Base-by-base conservation (phyloP, 1,140 invertebrate genomes). In the Acromyrmex charruanus region DNA sequence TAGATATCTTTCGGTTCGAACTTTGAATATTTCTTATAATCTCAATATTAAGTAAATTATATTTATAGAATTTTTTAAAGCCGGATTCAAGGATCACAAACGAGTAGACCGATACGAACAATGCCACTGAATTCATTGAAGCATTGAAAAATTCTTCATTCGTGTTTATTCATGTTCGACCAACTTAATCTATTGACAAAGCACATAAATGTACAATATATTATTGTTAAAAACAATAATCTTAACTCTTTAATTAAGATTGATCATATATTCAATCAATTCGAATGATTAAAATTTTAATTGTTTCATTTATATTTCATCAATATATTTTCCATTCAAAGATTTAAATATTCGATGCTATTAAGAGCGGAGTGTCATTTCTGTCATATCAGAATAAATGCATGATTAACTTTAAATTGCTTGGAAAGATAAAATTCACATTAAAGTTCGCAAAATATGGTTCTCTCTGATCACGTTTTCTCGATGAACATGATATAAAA, bases 341-440 rank as follows among this genome's bases (percentile, higher is more conserved):
- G 2, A 14, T 44, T 81, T 71, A 49, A 71, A 81, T 81, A 81
- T 44, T 69, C 7, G 10, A 59, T 71, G 21, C n/a, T 71, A 55
- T 55, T 21, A 31, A 39, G n/a, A 55, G 58, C 31, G 21, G 14
- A 55, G 44, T 28, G 65, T 18, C 63, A 39, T 28, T 68, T 51
- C 51, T 35, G 49, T 55, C 25, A 35, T 71, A 25, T 44, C 49
- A 21, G 51, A 71, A 14, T 71, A 16, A 71, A 81, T 71, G 53
- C 39, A 51, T 14, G 39, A 18, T 81, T 68, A 81, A 81, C 58
- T 81, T 58, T 28, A 55, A 71, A 71, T 71, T 44, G 16, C 51
- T 21, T 7, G 51, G 21, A 14, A 14, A 61, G 25, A 74, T 74
- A 49, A 84, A 74, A 74, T 84, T 82, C 31, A 55, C n/a, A 81